Conservation (phyloP, 1,140 invertebrate genomes). For the Ridgeia piscesae region DNA sequence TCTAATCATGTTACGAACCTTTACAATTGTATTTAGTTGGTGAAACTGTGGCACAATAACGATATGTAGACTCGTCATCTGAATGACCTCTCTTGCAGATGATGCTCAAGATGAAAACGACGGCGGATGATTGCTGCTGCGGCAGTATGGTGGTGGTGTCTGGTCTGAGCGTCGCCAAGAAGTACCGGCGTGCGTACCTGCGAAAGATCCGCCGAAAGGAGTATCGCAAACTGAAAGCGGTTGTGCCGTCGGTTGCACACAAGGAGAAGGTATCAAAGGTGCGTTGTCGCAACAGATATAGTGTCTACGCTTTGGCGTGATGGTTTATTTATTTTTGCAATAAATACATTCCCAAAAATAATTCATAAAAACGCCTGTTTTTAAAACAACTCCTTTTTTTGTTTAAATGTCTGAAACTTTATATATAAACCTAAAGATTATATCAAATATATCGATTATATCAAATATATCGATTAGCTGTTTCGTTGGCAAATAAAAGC, state of each 20-base stretch:
- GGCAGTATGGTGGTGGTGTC: not conserved
- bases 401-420: not conserved
- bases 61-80: not conserved
- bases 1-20: no score
- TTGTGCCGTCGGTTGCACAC: slow-evolving; percentile 41
- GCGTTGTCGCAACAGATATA: not conserved
- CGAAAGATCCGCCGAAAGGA: slow-evolving; percentile 31
- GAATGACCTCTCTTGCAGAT: not conserved
- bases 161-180: slow-evolving; percentile 19
- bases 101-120: not conserved
- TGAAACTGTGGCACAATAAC: no score
- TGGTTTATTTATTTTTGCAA: not conserved
- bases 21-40: no score
- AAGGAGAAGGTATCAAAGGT: slow-evolving; percentile 43
- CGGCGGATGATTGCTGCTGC: not conserved
- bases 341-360: not conserved
- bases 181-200: slow-evolving; percentile 20
- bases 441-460: no score
- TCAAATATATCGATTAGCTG: no score
- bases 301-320: not conserved
- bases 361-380: not conserved
- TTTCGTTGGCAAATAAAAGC: not conserved
- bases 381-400: not conserved
- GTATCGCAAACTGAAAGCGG: slow-evolving; percentile 38
- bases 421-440: no score